Evolutionary conservation across 2,113 vertebrate species (phyloP), one percentile per base, ranked within the genome.

Genomic region (Myotis davidii): DNA sequence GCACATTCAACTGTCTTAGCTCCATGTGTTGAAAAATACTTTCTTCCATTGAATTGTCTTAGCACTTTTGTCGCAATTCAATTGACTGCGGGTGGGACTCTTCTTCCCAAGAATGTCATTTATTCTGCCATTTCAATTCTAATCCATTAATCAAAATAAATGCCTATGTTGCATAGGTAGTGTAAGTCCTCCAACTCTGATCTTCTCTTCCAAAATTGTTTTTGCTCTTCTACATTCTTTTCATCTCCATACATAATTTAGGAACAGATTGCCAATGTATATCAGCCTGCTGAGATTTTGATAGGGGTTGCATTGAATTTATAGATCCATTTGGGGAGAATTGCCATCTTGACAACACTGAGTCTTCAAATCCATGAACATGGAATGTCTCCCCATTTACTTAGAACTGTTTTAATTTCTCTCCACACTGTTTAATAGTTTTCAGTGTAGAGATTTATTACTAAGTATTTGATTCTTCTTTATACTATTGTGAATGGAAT

Each of bases 361-460:
- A 95, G 16, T 37, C 34, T 87, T 93, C 76, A 93, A 90, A 93
- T 96, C 73, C 90, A 97, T 95, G 94, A 95, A 97, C 89, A 92
- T 96, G 85, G 93, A 85, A 95, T 97, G 45, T 67, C 82, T 94
- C 13, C 59, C 65, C 67, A 76, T 64, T 94, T 94, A 89, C 83
- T 97, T 92, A 87, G 50, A 67, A 70, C 20, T 34, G 9, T 85
- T 96, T 95, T 74, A 88, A 95, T 96, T 94, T 94, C 73, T 95
- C 23, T 82, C 7, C 16, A 59, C 9, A 90, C 29, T 88, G 69
- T 85, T 97, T 76, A 84, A 50, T 72, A n/a, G 23, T 91, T 91
- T 93, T 81, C 42, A 87, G 17, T 32, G 29, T 52, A 85, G 42
- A 86, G 5, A 94, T 91, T 91, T 96, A 88, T 64, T 95, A 56